Base-by-base conservation (phyloP, 2,797 vertebrate genomes). In the Scyliorhinus canicula region DNA sequence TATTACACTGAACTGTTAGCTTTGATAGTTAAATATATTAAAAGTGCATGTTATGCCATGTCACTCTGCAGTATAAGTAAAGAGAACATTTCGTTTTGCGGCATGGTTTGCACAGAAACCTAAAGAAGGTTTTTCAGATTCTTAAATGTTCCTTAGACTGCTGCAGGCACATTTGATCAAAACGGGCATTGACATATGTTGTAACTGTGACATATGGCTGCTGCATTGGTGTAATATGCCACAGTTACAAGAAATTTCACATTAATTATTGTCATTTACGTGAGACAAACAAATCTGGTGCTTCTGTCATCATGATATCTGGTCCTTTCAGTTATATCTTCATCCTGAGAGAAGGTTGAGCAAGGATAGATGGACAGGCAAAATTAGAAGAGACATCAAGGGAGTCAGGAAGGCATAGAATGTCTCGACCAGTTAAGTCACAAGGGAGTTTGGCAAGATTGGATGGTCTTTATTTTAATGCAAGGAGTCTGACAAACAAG, bases 151-250 rank as follows among this genome's bases (percentile, higher is more conserved):
- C 71, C 40, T n/a, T 77, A 40, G 35, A 40, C 12, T 3, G 11
- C 9, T 74, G 71, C n/a, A 35, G 31, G 31, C 3, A 12, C 71
- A 74, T 5, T n/a, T 11, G 35, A 35, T n/a, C n/a, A 77, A 77
- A 77, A 77, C n/a, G n/a, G n/a, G 35, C 71, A n/a, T 77, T 77
- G 71, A n/a, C 71, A 77, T n/a, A 77, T n/a, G n/a, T n/a, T 74
- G 31, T 35, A 77, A 77, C 2, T 77, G 19, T 77, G 12, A 4
- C 71, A 77, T 16, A 31, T 40, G n/a, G 12, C 71, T 77, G 35
- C 35, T 77, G 71, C 16, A 77, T n/a, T 77, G 71, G 71, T 77
- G 71, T 40, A 40, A 77, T 67, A 67, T 67, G 19, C 3, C 65
- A 67, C 24, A 21, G 1, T 21, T 67, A 67, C 65, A 67, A 67